These are phyloP conservation scores for Tympanuchus pallidicinctus DNA, from an alignment of 2,113 vertebrate species.

Conservation along the genomic window DNA sequence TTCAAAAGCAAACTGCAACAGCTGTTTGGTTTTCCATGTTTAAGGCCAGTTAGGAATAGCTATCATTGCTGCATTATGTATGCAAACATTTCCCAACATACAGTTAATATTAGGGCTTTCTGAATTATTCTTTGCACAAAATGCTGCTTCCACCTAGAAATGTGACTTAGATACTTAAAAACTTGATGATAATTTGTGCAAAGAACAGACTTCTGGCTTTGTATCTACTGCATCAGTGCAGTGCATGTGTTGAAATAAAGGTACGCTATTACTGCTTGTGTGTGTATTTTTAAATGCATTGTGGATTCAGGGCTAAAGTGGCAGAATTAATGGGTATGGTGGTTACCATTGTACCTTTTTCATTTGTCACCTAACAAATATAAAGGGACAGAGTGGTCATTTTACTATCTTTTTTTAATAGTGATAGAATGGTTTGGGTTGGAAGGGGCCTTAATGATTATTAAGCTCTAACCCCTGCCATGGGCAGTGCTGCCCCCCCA, in stretches of 20 bases:
- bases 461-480: too few relatives aligned
- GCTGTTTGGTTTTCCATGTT: slow-evolving; percentile 6
- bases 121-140: slow-evolving; percentile 71
- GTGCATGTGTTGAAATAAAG: slow-evolving; percentile 69
- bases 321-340: neutral
- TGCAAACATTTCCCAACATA: slow-evolving; percentile 18
- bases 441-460: too few relatives aligned
- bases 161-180: slow-evolving; percentile 54
- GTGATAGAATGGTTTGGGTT: too few relatives aligned
- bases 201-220: slow-evolving; percentile 53
- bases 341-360: neutral
- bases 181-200: slow-evolving; percentile 50
- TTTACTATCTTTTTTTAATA: neutral
- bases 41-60: slow-evolving; percentile 22
- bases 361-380: neutral
- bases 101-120: slow-evolving; percentile 19
- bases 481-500: too few relatives aligned
- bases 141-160: slow-evolving; percentile 66
- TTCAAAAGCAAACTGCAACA: neutral
- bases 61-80: slow-evolving; percentile 10
- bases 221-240: slow-evolving; percentile 56
- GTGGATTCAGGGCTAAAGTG: neutral
- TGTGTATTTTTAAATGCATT: neutral
- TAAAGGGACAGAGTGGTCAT: neutral
- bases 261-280: slow-evolving; percentile 14